Evolutionary conservation across 2,888 invertebrate genomes (phyloP).

Genomic region (Calliopum simillimum): DNA sequence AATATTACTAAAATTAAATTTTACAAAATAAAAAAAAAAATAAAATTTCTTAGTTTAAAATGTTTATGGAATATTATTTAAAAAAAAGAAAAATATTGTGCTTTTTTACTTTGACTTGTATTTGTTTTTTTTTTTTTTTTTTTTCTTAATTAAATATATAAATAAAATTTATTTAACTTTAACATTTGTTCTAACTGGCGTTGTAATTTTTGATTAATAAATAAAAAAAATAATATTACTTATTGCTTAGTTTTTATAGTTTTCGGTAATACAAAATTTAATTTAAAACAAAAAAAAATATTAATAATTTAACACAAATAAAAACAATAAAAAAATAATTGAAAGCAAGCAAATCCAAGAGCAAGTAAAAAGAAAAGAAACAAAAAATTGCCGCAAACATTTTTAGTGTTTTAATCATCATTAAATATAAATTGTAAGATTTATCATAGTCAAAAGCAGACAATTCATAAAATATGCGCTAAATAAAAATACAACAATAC

Average conservation of each 20-base stretch:
- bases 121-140: slow-evolving; percentile 26
- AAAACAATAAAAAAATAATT: too few relatives aligned
- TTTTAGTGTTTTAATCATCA: slow-evolving; percentile 47
- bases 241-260: too few relatives aligned
- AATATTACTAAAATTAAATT: background rate
- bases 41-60: background rate
- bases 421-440: background rate
- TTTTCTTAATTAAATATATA: slow-evolving; percentile 46
- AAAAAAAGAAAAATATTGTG: background rate
- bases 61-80: background rate
- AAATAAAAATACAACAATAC: background rate
- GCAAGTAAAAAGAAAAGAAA: background rate
- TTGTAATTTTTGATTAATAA: slow-evolving; percentile 4
- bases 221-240: too few relatives aligned
- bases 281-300: too few relatives aligned
- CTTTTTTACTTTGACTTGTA: background rate
- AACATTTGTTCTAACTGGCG: slow-evolving; percentile 34
- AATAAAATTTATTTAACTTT: slow-evolving; percentile 43
- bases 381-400: slow-evolving; percentile 17
- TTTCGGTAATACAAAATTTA: too few relatives aligned
- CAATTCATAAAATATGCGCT: background rate
- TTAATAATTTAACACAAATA: too few relatives aligned
- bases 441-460: background rate
- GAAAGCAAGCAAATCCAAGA: background rate
- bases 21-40: background rate